Base-by-base conservation (phyloP, 2,113 vertebrate species). In the Turdus rufiventris region DNA sequence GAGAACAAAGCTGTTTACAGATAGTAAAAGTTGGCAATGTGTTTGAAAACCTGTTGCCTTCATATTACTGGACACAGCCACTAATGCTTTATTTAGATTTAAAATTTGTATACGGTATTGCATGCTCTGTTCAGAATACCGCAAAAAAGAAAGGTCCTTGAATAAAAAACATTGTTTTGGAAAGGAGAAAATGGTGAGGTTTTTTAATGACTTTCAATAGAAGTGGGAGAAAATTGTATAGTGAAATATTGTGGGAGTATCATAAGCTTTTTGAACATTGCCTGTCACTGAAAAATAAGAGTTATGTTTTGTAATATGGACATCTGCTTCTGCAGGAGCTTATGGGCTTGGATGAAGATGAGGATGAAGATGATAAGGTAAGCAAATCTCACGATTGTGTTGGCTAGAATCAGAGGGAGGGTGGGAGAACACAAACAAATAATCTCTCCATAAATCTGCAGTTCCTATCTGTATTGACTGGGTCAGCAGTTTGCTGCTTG, bases 301-400 rank as follows among this genome's bases (percentile, higher is more conserved):
- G 42, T 73, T 60, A 13, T 78, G 61, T 81, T 93, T 94, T 93
- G 26, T 96, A 95, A 96, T 50, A 8, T 10, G 82, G 88, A 61
- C 40, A 77, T 96, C 75, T 93, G 90, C 96, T 96, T 98, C 98
- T 91, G 34, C 92, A 99, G 99, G 99, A 99, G 50, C 98, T 97
- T 95, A 98, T 98, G 89, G 98, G 98, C 76, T 63, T 98, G 78
- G 98, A 98, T 58, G 99, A 99, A 19, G 99, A 99, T 3, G 98
- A 99, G 12, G 99, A 99, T 45, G 99, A 99, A 29, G 99, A 99
- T 60, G 99, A 99, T 94, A 99, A 99, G 98, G 99, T 99, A 98
- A 97, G 97, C 9, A 8, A 40, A 40, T 60, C 26, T 83, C 48
- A n/a, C 0, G 0, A 7, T 1, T 40, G 24, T 9, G 15, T 77